Conservation (phyloP, 2,797 vertebrate genomes). For the Rhinoraja longicauda region DNA sequence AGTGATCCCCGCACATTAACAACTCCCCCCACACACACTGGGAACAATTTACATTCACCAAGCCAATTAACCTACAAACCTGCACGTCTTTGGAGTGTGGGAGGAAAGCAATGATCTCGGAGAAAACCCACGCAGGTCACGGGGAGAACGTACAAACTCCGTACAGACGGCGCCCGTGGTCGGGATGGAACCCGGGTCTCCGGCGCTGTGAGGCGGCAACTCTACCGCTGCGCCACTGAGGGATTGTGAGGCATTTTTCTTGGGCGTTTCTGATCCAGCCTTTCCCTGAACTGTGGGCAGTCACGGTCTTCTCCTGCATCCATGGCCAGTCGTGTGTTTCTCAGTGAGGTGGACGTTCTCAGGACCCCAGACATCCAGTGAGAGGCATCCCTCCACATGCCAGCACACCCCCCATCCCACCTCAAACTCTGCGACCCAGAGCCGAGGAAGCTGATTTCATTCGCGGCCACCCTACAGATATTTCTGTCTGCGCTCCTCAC, state of each 20-base stretch:
- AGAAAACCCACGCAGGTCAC: too few relatives aligned
- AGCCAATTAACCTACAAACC: too few relatives aligned
- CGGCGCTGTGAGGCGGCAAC: too few relatives aligned
- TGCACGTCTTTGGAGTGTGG: too few relatives aligned
- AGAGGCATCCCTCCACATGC: neutral
- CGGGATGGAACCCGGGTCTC: too few relatives aligned
- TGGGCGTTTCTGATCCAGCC: neutral
- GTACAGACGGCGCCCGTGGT: too few relatives aligned
- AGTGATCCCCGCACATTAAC: too few relatives aligned
- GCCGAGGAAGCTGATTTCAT: neutral
- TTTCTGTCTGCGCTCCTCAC: neutral
- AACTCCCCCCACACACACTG: too few relatives aligned
- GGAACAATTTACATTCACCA: too few relatives aligned
- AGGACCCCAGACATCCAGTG: neutral
- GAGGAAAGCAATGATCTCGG: too few relatives aligned
- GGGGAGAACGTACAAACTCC: too few relatives aligned
- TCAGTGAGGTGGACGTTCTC: neutral
- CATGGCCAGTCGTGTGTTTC: neutral
- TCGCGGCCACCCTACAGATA: neutral
- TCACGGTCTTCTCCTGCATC: neutral
- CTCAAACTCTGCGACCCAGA: neutral
- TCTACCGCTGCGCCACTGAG: too few relatives aligned
- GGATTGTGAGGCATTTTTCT: neutral
- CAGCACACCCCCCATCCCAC: neutral
- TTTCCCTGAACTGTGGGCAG: neutral